A percentile compares a stretch with the other conserved stretches of the same genome.
These are phyloP conservation scores for Perithous albicinctus DNA, from an alignment of 2,888 invertebrate genomes.

Conservation along the genomic window DNA sequence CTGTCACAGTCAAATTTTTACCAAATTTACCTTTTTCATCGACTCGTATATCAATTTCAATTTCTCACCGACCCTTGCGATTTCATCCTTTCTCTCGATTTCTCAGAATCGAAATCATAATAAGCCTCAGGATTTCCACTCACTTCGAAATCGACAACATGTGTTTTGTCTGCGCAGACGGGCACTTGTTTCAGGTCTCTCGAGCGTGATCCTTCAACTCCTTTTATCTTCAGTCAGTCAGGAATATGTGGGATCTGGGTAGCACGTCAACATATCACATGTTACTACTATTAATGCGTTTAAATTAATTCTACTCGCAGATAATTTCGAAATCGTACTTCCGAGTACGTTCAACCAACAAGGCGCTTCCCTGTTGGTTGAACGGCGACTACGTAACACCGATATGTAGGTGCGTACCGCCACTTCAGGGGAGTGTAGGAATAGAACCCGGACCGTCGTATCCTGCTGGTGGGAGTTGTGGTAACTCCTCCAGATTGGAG, in stretches of 20 bases:
- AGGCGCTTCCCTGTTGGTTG: conserved; percentile 27
- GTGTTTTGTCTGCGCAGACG: conserved; percentile 48
- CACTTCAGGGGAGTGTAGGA: conserved; percentile 38
- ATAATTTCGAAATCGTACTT: no score
- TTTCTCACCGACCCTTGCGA: conserved; percentile 23
- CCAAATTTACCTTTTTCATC: neutral
- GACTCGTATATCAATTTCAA: neutral
- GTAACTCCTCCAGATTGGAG: no score
- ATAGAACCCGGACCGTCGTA: neutral
- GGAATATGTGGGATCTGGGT: conserved; percentile 50
- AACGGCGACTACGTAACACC: conserved; percentile 23
- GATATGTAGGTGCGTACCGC: conserved; percentile 11
- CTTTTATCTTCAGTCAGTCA: conserved; percentile 37
- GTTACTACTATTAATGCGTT: no score
- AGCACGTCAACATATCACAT: no score
- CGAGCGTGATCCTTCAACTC: neutral
- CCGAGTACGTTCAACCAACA: no score
- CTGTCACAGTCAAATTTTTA: neutral
- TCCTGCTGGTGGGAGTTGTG: neutral
- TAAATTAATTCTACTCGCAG: no score
- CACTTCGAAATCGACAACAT: conserved; percentile 42
- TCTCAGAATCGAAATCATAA: conserved; percentile 20
- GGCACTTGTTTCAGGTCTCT: conserved; percentile 35
- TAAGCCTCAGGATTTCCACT: neutral
- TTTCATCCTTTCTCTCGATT: neutral